Base-by-base conservation (phyloP, 1,140 invertebrate genomes). In the Cardiocondyla obscurior region DNA sequence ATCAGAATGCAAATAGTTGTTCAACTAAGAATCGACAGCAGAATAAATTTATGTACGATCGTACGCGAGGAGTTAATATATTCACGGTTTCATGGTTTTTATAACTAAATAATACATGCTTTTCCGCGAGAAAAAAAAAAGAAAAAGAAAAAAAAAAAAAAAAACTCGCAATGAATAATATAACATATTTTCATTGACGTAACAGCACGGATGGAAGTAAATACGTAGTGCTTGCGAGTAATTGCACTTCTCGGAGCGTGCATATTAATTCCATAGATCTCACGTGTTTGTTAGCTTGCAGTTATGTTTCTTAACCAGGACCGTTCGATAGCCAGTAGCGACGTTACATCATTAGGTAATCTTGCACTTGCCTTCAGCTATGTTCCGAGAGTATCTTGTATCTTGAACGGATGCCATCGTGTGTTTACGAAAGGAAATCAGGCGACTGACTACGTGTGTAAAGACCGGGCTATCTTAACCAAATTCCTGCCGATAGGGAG, bases 361-460 rank as follows among this genome's bases (percentile, higher is more conserved):
- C 25, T 60, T 22, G 74, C 74, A 25, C 25, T 79, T 64, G 49
- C 64, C 46, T 39, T 67, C 14, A 64, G 57, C 57, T 49, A 30
- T 49, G 30, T 74, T 83, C 81, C 67, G 82, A 42, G 39, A n/a
- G 16, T 58, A 10, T 84, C 39, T 72, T 53, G 51, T 72, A 77
- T 60, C 30, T 53, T 2, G 42, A 25, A 49, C 8, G 51, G 16
- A 49, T 67, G 74, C 58, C 67, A 42, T 46, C 22, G 33, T 6
- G 33, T 88, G 86, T 88, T 88, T 88, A 88, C 87, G 76, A 84
- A 86, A 83, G 86, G 84, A 88, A 88, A 88, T 88, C 86, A 83
- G 65, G 55, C 44, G 77, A 55, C 25, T 42, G 64, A 46, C 46
- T 69, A 70, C 67, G 86, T 84, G 83, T 77, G 86, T 73, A 88